Percentiles rank a stretch among this genome's conserved stretches.
phyloP scores from a whole-genome alignment of 1,140 invertebrate species.

The Lasioglossum baleicum region DNA sequence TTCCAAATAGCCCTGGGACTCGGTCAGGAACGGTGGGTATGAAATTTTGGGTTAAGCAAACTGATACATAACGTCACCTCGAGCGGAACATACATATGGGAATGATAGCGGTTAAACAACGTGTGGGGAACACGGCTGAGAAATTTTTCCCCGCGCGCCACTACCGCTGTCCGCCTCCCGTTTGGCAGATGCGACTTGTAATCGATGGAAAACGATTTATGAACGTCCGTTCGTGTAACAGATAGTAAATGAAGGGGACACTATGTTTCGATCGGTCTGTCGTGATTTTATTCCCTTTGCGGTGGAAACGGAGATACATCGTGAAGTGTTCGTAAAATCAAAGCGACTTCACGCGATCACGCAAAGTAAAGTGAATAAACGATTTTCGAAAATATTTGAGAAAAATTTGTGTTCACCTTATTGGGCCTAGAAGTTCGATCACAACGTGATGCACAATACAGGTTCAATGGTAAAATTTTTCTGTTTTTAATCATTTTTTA shows the following conservation, averaged over 20 bases:
- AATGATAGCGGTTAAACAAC: conserved; percentile 4
- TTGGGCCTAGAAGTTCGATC: too few relatives aligned
- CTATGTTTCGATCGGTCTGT: not conserved
- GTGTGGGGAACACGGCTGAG: conserved; percentile 16
- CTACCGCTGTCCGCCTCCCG: not conserved
- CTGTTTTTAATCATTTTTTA: too few relatives aligned
- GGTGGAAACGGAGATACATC: too few relatives aligned
- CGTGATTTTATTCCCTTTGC: not conserved
- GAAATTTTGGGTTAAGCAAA: conserved; percentile 10
- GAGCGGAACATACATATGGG: conserved; percentile 10
- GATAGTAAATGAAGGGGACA: not conserved
- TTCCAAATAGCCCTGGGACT: conserved; percentile 22
- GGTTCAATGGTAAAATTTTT: too few relatives aligned
- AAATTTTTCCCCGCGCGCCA: not conserved
- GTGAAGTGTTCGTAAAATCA: too few relatives aligned
- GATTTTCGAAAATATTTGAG: too few relatives aligned
- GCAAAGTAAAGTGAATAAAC: too few relatives aligned
- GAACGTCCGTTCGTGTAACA: not conserved
- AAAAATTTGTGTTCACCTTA: too few relatives aligned
- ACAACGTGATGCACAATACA: too few relatives aligned
- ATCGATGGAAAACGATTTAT: conserved; percentile 26
- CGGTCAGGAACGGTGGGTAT: conserved; percentile 15
- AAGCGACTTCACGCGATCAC: too few relatives aligned
- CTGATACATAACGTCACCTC: conserved; percentile 13
- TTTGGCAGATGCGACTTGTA: not conserved